These are phyloP conservation scores for Bombus waltoni DNA, from an alignment of 1,140 invertebrate species.

Conservation along the genomic window DNA sequence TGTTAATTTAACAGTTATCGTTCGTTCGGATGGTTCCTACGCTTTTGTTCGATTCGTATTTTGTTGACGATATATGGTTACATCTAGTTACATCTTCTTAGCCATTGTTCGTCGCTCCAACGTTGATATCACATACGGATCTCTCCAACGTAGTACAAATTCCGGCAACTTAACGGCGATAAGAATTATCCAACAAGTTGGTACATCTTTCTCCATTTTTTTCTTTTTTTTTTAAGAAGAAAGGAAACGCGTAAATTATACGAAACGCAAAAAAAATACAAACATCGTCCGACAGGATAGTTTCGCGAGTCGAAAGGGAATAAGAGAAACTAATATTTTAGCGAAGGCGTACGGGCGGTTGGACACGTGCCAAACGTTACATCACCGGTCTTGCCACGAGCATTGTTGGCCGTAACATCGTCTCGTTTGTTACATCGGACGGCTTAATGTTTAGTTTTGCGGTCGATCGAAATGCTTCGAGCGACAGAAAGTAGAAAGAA, in stretches of 20 bases:
- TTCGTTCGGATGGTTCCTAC: too few species aligned
- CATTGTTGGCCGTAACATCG: background rate
- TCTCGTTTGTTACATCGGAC: background rate
- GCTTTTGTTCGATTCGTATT: too few species aligned
- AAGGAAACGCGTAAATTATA: background rate
- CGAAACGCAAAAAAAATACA: background rate
- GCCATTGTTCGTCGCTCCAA: too few species aligned
- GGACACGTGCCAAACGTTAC: background rate
- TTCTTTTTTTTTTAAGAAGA: too few species aligned
- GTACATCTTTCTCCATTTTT: background rate
- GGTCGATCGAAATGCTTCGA: constrained; percentile 5
- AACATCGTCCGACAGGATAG: background rate
- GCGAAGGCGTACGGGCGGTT: background rate
- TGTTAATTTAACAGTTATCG: too few species aligned
- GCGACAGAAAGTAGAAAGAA: background rate
- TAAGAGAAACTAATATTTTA: background rate
- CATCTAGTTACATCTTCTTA: too few species aligned
- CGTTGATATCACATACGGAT: too few species aligned
- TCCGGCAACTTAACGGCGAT: too few species aligned
- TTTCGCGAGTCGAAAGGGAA: background rate
- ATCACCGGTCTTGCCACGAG: background rate
- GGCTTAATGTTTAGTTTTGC: constrained; percentile 2
- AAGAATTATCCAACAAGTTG: background rate
- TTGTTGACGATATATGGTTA: too few species aligned
- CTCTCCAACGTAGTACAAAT: too few species aligned